Base-by-base conservation (phyloP, 2,797 vertebrate species). In the Anisognathus igniventris region DNA sequence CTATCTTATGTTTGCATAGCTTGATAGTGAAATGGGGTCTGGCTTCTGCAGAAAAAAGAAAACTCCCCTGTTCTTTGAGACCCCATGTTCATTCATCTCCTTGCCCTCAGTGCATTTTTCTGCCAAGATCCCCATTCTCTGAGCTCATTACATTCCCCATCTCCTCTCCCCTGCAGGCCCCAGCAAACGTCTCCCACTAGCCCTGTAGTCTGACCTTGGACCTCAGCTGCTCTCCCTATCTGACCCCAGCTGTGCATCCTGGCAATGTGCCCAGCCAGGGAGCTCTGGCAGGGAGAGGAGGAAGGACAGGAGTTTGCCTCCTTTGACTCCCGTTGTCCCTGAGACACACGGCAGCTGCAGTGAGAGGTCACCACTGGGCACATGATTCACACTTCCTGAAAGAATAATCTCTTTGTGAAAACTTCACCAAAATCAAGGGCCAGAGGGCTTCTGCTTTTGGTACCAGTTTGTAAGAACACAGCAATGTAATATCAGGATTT, bases 81-180 rank as follows among this genome's bases (percentile, higher is more conserved):
- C 30, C 40, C 1, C 5, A 20, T 37, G 64, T 91, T 73, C 65
- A 91, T 95, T 95, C 96, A 92, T 93, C 87, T 95, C 60, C 28
- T 78, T 93, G 89, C 73, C 92, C 82, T 84, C 25, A 0, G 44
- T 82, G 67, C 87, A 82, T 92, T 94, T 88, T 96, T 91, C 89
- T 94, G 82, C 88, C 1, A 33, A 85, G 60, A 71, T 88, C 77
- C 68, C 51, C 47, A 24, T 91, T 93, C 90, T 88, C 88, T 40
- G 65, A 93, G 76, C 72, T 89, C 81, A 74, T 93, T 91, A 78
- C 71, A 72, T 86, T 96, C 57, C 58, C 76, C 82, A 72, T 65
- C 79, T 92, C 86, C 39, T 92, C 87, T 93, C 70, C 86, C 93
- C 94, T 77, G 92, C 92, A 96, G 98, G 98, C 97, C 97, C 97